phyloP scores from a whole-genome alignment of 1,140 invertebrate species.

The Radopholus similis region DNA sequence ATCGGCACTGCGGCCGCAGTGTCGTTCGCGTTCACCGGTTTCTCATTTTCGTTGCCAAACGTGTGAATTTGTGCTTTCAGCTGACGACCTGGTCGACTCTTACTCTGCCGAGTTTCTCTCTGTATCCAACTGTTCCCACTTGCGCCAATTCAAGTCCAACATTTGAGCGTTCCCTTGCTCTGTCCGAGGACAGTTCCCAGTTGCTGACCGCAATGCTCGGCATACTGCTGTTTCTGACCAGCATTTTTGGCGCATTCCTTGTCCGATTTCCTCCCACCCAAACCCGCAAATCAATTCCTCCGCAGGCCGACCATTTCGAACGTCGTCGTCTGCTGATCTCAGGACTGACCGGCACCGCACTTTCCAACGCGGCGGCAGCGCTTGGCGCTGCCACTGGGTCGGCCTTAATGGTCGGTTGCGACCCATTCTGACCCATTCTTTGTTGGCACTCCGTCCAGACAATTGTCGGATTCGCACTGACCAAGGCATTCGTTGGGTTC shows the following conservation, averaged over 20 bases:
- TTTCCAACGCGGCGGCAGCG: conserved; percentile 27
- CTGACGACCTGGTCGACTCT: conserved; percentile 41
- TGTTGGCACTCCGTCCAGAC: neutral
- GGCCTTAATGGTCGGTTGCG: neutral
- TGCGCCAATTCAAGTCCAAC: conserved; percentile 18
- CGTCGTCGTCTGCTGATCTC: conserved; percentile 30
- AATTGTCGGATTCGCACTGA: conserved; percentile 31
- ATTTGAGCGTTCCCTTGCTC: conserved; percentile 18
- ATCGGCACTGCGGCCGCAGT: conserved; percentile 36
- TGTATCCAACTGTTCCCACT: conserved; percentile 18
- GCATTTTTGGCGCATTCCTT: conserved; percentile 37
- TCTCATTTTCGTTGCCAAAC: too few relatives aligned
- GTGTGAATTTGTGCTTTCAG: too few relatives aligned
- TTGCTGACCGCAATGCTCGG: conserved; percentile 29
- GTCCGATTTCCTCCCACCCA: conserved; percentile 14
- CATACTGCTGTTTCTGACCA: conserved; percentile 30
- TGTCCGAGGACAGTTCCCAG: neutral
- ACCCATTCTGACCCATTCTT: neutral
- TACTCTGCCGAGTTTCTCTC: conserved; percentile 40
- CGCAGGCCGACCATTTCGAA: conserved; percentile 36
- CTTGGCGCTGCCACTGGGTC: conserved; percentile 12
- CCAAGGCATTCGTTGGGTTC: conserved; percentile 41
- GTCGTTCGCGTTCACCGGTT: conserved; percentile 39
- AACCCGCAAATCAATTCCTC: neutral
- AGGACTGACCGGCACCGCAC: conserved; percentile 38